Evolutionary conservation across 2,888 invertebrate species (phyloP).

Genomic region (Plebejus anna): DNA sequence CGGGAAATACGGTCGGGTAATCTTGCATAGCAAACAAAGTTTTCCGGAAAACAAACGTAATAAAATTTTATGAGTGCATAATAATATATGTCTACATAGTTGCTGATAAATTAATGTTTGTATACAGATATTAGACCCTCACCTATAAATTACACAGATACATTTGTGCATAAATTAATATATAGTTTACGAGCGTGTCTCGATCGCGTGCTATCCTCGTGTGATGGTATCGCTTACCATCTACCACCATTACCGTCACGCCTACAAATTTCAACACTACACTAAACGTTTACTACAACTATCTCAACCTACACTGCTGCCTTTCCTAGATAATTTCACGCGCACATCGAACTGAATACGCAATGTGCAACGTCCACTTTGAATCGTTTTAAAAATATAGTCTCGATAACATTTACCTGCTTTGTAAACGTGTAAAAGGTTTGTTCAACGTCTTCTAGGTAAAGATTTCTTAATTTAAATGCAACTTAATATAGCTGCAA

Average conservation of each 20-base stretch:
- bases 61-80: neutral
- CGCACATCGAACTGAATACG: neutral
- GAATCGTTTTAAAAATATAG: neutral
- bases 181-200: constrained; percentile 40
- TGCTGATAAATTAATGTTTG: neutral
- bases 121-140: constrained; percentile 35
- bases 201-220: constrained; percentile 39
- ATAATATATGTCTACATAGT: neutral
- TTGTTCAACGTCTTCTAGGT: constrained; percentile 21
- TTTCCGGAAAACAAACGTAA: neutral
- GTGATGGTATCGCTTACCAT: constrained; percentile 37
- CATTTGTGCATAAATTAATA: constrained; percentile 34
- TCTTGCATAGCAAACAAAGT: neutral
- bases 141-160: constrained; percentile 38
- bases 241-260: constrained; percentile 39
- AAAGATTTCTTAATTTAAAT: constrained; percentile 25
- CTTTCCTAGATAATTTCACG: neutral
- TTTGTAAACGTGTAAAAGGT: constrained; percentile 26
- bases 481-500: constrained; percentile 9
- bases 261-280: constrained; percentile 36
- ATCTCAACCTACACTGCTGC: neutral
- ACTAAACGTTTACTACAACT: constrained; percentile 19
- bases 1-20: neutral
- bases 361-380: neutral
- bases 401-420: constrained; percentile 2